A percentile compares a stretch with the other conserved stretches of the same genome.
phyloP scores from a whole-genome alignment of 2,797 vertebrate genomes.

The Peromyscus nudipes region DNA sequence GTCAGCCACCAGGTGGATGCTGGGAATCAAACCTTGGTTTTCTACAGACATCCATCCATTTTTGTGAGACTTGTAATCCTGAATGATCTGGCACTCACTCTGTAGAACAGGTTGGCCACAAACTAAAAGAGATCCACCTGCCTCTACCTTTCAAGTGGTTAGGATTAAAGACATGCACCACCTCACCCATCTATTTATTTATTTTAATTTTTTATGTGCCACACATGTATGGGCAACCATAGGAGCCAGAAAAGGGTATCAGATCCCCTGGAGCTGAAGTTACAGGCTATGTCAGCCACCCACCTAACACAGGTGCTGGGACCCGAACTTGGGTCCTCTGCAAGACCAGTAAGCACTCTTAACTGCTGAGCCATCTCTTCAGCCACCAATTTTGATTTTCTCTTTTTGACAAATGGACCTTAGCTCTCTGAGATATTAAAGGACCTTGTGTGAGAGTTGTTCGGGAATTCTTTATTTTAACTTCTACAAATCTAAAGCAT shows the following conservation, averaged over 20 bases:
- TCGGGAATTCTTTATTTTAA: conserved; percentile 23
- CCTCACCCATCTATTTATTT: not conserved
- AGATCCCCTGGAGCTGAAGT: not conserved
- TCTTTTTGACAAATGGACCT: not conserved
- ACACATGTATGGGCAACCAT: not conserved
- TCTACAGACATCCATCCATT: not conserved
- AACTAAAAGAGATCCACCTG: not conserved
- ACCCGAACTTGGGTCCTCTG: not conserved
- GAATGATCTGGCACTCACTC: not conserved
- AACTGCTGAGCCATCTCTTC: not conserved
- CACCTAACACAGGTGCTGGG: not conserved
- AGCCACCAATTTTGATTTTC: not conserved
- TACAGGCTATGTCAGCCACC: not conserved
- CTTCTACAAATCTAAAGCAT: conserved; percentile 38
- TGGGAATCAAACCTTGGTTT: not conserved
- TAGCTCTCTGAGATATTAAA: not conserved
- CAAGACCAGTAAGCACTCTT: not conserved
- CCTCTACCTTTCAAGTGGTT: not conserved
- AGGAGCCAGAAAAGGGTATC: not conserved
- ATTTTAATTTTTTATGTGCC: not conserved
- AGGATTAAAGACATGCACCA: not conserved
- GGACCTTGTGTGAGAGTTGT: not conserved
- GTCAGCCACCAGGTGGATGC: not conserved
- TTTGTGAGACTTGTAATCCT: not conserved
- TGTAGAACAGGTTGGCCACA: not conserved